Conservation (phyloP, 2,113 vertebrate species). For the Stictonetta naevosa region DNA sequence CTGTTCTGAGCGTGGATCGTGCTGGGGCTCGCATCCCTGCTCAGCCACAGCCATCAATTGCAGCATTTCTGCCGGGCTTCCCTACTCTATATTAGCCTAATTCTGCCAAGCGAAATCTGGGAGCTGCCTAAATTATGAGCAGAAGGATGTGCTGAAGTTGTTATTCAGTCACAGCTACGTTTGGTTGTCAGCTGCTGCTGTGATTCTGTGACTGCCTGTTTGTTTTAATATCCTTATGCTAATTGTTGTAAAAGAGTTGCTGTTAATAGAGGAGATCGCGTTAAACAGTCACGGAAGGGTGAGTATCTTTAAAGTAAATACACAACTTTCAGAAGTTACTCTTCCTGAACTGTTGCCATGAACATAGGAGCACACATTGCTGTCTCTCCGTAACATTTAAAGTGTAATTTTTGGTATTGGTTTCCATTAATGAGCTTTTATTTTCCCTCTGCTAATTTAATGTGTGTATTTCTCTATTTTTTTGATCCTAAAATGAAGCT, state of each 20-base stretch:
- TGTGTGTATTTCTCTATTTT: neutral
- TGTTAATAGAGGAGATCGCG: neutral
- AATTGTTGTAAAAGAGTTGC: neutral
- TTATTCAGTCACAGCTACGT: neutral
- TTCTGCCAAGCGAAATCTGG: neutral
- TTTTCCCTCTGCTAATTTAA: neutral
- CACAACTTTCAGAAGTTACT: neutral
- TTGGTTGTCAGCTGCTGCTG: accelerated
- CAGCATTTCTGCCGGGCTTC: neutral
- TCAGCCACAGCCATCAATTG: neutral
- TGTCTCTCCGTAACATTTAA: neutral
- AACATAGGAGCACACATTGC: neutral
- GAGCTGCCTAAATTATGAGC: neutral
- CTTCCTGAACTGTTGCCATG: neutral
- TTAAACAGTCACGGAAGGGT: neutral
- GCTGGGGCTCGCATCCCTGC: neutral
- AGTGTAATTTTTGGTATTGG: neutral
- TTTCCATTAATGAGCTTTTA: neutral
- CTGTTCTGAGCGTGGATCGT: neutral
- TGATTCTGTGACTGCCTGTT: neutral
- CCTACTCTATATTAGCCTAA: neutral
- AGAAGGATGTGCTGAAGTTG: neutral
- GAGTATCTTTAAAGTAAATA: neutral
- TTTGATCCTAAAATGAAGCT: constrained; percentile 27
- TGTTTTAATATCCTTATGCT: neutral